Evolutionary conservation across 1,140 invertebrate genomes (phyloP).

Genomic region (Drosophila aff.): DNA sequence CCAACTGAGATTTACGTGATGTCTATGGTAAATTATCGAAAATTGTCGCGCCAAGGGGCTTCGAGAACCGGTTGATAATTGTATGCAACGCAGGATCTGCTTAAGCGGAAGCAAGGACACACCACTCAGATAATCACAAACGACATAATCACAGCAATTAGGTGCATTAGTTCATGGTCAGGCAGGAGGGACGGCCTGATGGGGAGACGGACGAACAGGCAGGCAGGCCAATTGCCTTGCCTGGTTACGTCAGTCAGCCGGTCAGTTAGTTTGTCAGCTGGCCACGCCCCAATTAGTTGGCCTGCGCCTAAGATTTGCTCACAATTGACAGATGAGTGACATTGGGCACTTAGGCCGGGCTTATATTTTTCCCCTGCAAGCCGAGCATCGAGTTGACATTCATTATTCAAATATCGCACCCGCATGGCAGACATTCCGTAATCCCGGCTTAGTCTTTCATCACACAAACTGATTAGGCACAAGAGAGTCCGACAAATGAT

Average conservation of each 20-base stretch:
- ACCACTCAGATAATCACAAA: conserved; percentile 69
- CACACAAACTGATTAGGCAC: conserved; percentile 68
- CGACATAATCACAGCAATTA: conserved; percentile 77
- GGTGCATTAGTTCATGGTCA: conserved; percentile 71
- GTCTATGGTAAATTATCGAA: conserved; percentile 54
- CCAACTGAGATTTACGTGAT: conserved; percentile 13
- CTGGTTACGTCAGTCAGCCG: conserved; percentile 41
- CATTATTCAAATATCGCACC: conserved; percentile 69
- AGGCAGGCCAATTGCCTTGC: conserved; percentile 25
- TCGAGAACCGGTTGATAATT: conserved; percentile 62
- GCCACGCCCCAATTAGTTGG: conserved; percentile 45
- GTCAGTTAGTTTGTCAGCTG: conserved; percentile 39
- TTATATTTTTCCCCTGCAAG: conserved; percentile 61
- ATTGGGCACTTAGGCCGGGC: conserved; percentile 43
- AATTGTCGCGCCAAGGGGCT: conserved; percentile 19
- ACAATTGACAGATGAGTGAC: conserved; percentile 66
- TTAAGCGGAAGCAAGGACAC: conserved; percentile 11
- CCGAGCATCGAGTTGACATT: conserved; percentile 60
- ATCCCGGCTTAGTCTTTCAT: conserved; percentile 67
- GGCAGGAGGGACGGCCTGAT: conserved; percentile 13
- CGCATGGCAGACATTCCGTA: conserved; percentile 54
- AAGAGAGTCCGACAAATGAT: too few relatives aligned
- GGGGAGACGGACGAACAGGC: conserved; percentile 32
- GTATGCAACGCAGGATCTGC: conserved; percentile 45
- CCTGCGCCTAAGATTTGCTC: conserved; percentile 20